Evolutionary conservation across 2,113 vertebrate species (phyloP).

Genomic region (Girardinichthys multiradiatus): DNA sequence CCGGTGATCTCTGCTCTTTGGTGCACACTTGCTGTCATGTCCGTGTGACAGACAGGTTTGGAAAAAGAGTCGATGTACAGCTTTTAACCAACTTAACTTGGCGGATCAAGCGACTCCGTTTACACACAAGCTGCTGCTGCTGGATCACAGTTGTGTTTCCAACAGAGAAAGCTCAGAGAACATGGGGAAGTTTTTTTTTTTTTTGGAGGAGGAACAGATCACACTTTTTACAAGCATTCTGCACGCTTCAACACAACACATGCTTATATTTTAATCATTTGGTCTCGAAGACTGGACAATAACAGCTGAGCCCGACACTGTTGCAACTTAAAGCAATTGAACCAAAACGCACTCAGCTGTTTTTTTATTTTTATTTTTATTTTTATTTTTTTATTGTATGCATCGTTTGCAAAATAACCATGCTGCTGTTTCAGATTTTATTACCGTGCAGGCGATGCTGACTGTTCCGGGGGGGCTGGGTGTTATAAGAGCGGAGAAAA

Average conservation of each 20-base stretch:
- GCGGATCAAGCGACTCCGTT: conserved; percentile 27
- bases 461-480: not conserved
- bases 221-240: not conserved
- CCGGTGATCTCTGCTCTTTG: not conserved
- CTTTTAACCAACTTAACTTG: conserved; percentile 58
- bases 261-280: not conserved
- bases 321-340: conserved; percentile 20
- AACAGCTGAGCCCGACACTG: conserved; percentile 20
- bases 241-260: not conserved
- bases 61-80: conserved; percentile 1
- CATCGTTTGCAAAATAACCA: not conserved
- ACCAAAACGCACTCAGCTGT: not conserved
- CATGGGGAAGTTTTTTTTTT: conserved; percentile 53
- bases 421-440: not conserved
- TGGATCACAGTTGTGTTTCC: conserved; percentile 43
- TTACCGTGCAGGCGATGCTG: conserved; percentile 17
- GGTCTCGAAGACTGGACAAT: not conserved
- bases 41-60: not conserved
- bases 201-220: not conserved
- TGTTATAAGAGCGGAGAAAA: conserved; percentile 5
- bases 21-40: not conserved
- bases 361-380: not conserved
- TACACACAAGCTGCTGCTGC: conserved; percentile 44
- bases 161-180: conserved; percentile 3
- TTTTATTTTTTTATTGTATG: not conserved